Evolutionary conservation across 2,113 vertebrate species (phyloP).

Genomic region (Eubucco bourcierii): DNA sequence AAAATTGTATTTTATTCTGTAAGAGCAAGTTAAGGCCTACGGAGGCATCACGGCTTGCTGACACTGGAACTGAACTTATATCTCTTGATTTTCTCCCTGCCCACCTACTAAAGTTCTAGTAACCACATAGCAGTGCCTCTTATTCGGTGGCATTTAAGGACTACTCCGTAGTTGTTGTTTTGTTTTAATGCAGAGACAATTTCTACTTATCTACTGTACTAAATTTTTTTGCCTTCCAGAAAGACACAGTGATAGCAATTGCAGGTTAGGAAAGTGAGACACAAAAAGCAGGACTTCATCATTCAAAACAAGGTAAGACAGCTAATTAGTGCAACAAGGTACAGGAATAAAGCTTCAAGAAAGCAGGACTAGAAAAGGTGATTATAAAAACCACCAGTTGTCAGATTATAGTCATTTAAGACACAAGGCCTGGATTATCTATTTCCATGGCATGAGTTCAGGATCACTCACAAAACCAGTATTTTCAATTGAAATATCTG

Average conservation of each 20-base stretch:
- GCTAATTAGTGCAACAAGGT: constrained; percentile 1
- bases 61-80: background rate
- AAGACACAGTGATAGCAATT: background rate
- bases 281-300: background rate
- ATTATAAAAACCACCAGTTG: background rate
- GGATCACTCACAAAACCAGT: background rate
- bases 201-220: background rate
- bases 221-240: background rate
- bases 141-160: background rate
- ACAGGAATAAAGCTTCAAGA: background rate
- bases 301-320: background rate
- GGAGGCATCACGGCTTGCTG: background rate
- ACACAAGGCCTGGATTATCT: background rate
- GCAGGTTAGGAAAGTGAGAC: background rate
- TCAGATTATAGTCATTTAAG: background rate
- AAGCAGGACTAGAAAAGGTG: background rate
- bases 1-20: background rate
- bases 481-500: background rate
- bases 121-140: background rate
- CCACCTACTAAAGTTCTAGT: background rate
- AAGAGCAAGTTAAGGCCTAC: background rate
- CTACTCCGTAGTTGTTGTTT: background rate
- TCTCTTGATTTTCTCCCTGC: background rate
- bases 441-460: background rate
- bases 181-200: background rate